Evolutionary conservation across 2,113 vertebrate genomes (phyloP).

Genomic region (Arvicanthis niloticus): DNA sequence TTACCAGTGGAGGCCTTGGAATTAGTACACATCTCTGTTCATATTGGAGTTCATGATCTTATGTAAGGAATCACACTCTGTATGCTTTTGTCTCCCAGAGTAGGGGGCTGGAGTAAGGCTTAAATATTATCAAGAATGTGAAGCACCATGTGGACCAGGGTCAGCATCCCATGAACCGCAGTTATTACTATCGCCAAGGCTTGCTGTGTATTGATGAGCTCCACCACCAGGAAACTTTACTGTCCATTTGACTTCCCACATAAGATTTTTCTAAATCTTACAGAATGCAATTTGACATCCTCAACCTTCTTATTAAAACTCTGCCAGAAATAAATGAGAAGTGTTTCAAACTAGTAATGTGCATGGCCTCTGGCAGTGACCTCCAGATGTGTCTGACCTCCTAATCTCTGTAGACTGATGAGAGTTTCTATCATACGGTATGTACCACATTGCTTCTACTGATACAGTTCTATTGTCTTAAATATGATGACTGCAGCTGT

Average conservation of each 20-base stretch:
- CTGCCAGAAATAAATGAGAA: neutral
- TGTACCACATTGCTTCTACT: neutral
- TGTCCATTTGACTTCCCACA: neutral
- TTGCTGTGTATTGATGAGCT: neutral
- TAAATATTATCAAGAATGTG: neutral
- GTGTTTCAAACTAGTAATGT: neutral
- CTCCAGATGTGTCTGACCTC: neutral
- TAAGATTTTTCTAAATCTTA: conserved; percentile 22
- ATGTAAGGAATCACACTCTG: neutral
- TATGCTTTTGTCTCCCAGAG: neutral
- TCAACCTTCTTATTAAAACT: neutral
- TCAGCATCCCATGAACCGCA: neutral
- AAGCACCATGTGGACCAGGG: neutral
- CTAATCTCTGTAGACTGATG: neutral
- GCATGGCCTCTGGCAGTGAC: neutral
- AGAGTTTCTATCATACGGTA: neutral
- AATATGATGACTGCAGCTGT: neutral
- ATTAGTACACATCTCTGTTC: neutral
- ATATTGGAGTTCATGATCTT: neutral
- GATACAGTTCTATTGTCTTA: neutral
- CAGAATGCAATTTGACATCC: neutral
- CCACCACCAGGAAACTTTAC: neutral
- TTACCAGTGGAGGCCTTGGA: neutral
- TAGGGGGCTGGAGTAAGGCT: neutral
- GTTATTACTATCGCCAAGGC: neutral